Evolutionary conservation across 2,113 vertebrate genomes (phyloP).

Genomic region (Maccullochella peelii): DNA sequence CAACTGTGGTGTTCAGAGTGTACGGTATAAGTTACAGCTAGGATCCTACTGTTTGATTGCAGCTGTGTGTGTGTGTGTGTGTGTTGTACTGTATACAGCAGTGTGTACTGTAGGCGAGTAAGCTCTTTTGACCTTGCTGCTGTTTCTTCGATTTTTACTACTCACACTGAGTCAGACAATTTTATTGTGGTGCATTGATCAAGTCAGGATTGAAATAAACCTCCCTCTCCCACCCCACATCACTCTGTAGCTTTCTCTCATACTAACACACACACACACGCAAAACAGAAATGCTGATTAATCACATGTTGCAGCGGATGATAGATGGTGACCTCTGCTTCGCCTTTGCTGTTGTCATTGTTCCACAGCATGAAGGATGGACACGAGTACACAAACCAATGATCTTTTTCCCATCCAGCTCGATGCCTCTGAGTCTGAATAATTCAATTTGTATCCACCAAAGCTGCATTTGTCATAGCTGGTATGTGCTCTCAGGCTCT

Average conservation of each 20-base stretch:
- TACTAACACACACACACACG: not conserved
- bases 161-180: constrained; percentile 42
- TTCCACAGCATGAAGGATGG: constrained; percentile 65
- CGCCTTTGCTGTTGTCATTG: constrained; percentile 71
- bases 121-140: constrained; percentile 57
- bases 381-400: constrained; percentile 66
- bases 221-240: not conserved
- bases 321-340: constrained; percentile 71
- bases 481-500: constrained; percentile 62
- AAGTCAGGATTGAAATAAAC: constrained; percentile 52
- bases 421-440: constrained; percentile 70
- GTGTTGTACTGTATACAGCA: constrained; percentile 5
- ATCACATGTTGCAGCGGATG: constrained; percentile 44
- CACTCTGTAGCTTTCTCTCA: constrained; percentile 16
- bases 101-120: not conserved
- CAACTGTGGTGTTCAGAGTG: not conserved
- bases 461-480: constrained; percentile 75
- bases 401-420: constrained; percentile 66
- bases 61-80: constrained; percentile 15
- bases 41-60: not conserved
- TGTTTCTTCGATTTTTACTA: constrained; percentile 51
- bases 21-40: not conserved
- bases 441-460: constrained; percentile 79
- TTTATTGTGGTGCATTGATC: constrained; percentile 57
- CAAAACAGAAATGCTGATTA: constrained; percentile 61